Base-by-base conservation (phyloP, 2,888 invertebrate species). In the Phaedon cochleariae region DNA sequence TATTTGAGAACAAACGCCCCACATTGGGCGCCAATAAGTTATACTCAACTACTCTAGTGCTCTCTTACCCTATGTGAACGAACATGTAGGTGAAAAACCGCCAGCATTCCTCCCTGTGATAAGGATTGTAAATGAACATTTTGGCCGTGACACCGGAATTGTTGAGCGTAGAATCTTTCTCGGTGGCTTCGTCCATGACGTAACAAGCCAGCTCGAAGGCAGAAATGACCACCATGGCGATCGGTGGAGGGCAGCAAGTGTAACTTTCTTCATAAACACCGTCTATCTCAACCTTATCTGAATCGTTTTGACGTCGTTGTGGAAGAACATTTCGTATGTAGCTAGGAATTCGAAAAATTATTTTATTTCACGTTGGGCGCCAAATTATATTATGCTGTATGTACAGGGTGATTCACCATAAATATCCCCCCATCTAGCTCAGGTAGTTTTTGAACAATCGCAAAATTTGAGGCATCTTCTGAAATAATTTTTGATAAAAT, bases 41-140 rank as follows among this genome's bases (percentile, higher is more conserved):
- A 34, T 10, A 4, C 1, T 34, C 31, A 34, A 34, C n/a, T n/a
- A n/a, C n/a, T n/a, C n/a, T n/a, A n/a, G n/a, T n/a, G n/a, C n/a
- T n/a, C n/a, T 29, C 89, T 86, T 81, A 93, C 92, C 96, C 96
- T 68, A 95, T 92, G 83, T 98, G 98, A 21, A 98, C 95, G 81
- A 98, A 91, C 96, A 97, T 97, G 81, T 99, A 99, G 0, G 95
- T 93, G 53, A 97, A 76, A 82, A 91, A 98, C 76, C 98, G 87
- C 98, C 98, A 99, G 0, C 91, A 92, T 84, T 99, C 93, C 60
- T 90, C 87, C 67, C 97, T 88, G 77, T 90, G 89, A 67, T 90
- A 87, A 0, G 98, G 98, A 84, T 95, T 91, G 84, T 96, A 97
- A 70, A 98, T 95, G 73, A 97, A 90, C 2, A 92, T 83, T 59